These are phyloP conservation scores for Xyrauchen texanus DNA, from an alignment of 2,113 vertebrate genomes.

Conservation along the genomic window DNA sequence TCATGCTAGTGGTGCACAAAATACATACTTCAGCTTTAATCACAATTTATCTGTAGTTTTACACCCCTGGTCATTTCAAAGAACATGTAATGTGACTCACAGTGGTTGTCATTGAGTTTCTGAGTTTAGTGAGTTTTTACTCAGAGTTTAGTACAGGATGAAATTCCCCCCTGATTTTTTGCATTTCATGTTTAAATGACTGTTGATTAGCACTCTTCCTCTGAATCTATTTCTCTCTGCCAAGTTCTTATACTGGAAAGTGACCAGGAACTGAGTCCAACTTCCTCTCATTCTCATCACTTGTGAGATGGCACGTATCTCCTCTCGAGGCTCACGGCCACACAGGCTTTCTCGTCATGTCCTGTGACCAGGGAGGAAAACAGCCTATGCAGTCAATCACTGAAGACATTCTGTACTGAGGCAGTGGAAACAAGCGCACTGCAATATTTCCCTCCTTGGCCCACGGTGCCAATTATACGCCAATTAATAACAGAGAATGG, in stretches of 20 bases:
- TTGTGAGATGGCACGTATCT: constrained; percentile 37
- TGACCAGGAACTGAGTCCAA: constrained; percentile 13
- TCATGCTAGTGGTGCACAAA: no score
- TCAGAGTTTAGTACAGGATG: no score
- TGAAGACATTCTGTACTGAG: constrained; percentile 11
- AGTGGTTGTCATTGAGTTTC: no score
- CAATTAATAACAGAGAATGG: constrained; percentile 33
- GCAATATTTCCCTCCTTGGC: constrained; percentile 12
- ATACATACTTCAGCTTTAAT: no score
- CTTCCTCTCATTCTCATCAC: constrained; percentile 15
- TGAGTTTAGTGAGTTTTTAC: no score
- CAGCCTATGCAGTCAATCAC: no score
- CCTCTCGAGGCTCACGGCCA: constrained; percentile 10
- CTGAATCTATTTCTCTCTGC: constrained; percentile 22
- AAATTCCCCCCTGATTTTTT: neutral
- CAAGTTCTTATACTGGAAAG: constrained; percentile 29
- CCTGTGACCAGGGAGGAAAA: no score
- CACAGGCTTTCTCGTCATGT: neutral
- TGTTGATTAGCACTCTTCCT: neutral
- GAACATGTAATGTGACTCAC: no score
- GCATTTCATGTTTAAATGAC: neutral
- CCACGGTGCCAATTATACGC: constrained; percentile 19
- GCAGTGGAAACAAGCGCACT: constrained; percentile 27
- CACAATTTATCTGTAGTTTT: no score
- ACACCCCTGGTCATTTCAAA: no score